phyloP scores from a whole-genome alignment of 2,113 vertebrate genomes.

The Struthidea cinerea region DNA sequence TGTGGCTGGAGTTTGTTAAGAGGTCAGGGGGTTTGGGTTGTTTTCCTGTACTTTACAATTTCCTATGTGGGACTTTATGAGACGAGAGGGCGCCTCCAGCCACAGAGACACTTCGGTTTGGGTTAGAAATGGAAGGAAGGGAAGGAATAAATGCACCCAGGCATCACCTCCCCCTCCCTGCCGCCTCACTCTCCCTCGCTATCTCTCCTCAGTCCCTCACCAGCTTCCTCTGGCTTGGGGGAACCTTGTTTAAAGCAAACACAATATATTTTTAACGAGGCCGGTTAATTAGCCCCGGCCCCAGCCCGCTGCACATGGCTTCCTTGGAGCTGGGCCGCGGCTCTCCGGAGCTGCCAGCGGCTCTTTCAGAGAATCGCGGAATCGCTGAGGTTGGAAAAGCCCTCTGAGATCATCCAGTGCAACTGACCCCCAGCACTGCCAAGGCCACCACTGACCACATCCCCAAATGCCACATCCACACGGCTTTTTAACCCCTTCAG shows the following conservation, averaged over 20 bases:
- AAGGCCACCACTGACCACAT: not conserved
- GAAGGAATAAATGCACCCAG: constrained; percentile 7
- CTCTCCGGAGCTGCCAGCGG: not conserved
- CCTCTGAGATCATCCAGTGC: not conserved
- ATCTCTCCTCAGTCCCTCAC: constrained; percentile 1
- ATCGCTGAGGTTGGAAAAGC: not conserved
- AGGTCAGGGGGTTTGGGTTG: constrained; percentile 36
- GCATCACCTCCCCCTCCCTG: not conserved
- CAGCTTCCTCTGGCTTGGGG: constrained; percentile 7
- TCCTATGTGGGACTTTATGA: constrained; percentile 56
- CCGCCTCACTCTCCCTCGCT: not conserved
- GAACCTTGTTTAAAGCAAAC: not conserved
- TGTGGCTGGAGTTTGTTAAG: constrained; percentile 37
- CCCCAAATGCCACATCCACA: not conserved
- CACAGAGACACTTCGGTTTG: constrained; percentile 23
- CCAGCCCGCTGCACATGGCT: not conserved
- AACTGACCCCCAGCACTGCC: not conserved
- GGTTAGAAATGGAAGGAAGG: not conserved
- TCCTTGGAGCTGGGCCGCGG: not conserved
- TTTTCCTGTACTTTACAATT: constrained; percentile 61
- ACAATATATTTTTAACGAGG: constrained; percentile 50
- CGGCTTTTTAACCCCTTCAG: rapidly evolving
- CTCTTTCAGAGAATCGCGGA: not conserved
- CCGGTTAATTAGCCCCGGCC: constrained; percentile 13
- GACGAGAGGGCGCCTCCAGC: constrained; percentile 40